Base-by-base conservation (phyloP, 2,113 vertebrate species). In the Paralichthys olivaceus region DNA sequence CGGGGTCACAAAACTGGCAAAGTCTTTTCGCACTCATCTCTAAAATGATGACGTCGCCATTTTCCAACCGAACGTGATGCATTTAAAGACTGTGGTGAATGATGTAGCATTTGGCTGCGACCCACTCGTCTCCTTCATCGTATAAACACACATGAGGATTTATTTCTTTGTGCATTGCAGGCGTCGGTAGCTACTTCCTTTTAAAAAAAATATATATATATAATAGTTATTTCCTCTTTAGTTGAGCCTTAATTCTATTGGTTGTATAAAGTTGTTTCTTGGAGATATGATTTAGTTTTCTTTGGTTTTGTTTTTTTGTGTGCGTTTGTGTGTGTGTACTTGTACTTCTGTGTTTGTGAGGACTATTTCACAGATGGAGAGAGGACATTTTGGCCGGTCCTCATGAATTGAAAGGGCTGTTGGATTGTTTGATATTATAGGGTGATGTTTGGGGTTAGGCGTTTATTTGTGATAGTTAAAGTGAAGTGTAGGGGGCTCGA, bases 241-340 rank as follows among this genome's bases (percentile, higher is more conserved):
- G 69, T 77, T 84, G 64, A 73, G 71, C 67, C 60, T 71, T 65
- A 70, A 70, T 43, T 65, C 34, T 25, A n/a, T 53, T 58, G 32
- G 40, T 84, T 74, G 54, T 78, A 51, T 71, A 47, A 70, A 81
- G 59, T 60, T 54, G 19, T 81, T 43, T 75, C 32, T 62, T 40
- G 25, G 29, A 14, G 51, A 29, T 59, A 20, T 64, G 37, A 68
- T 57, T 60, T 67, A 26, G 20, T 57, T 69, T 61, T 59, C 32
- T 15, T 34, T 47, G 25, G 13, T 7, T 56, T 32, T 37, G 2
- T 54, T n/a, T 3, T 1, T 19, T 7, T 34, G 32, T 7, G 14
- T 61, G 72, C 55, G 32, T 15, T 23, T 26, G 12, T 25, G 72
- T 61, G 25, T 28, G 54, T 56, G 54, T 56, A 7, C 55, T 28